Evolutionary conservation across 2,797 vertebrate species (phyloP).

Genomic region (Podargus strigoides): DNA sequence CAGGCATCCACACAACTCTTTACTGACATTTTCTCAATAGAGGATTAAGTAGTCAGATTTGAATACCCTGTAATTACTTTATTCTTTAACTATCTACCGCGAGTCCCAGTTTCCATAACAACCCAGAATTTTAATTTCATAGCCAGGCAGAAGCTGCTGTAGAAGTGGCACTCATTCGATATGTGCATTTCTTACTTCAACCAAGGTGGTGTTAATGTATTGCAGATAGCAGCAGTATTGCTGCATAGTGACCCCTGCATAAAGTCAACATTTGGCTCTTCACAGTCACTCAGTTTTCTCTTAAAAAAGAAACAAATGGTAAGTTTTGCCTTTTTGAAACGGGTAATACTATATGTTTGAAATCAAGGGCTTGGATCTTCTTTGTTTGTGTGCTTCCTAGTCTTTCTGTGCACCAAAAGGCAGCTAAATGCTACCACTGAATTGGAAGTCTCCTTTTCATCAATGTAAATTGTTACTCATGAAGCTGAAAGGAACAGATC

Average conservation of each 20-base stretch:
- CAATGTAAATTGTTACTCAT: conserved; percentile 1
- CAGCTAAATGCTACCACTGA: conserved; percentile 25
- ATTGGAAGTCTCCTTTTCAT: conserved; percentile 5
- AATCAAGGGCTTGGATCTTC: background rate
- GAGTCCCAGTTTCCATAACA: conserved; percentile 60
- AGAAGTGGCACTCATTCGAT: conserved; percentile 17
- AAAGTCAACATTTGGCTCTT: background rate
- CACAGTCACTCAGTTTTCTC: background rate
- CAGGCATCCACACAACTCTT: conserved; percentile 17
- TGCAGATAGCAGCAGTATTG: background rate
- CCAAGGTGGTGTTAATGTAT: conserved; percentile 7
- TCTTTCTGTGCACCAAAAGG: conserved; percentile 8
- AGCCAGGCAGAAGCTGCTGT: conserved; percentile 34
- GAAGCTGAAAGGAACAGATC: conserved; percentile 12
- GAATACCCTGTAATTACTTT: conserved; percentile 56
- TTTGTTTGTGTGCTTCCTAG: background rate
- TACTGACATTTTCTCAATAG: conserved; percentile 53
- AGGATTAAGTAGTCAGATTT: conserved; percentile 49
- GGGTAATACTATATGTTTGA: background rate
- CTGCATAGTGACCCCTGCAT: background rate
- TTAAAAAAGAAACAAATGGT: background rate
- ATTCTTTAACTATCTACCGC: conserved; percentile 58
- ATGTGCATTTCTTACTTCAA: conserved; percentile 35
- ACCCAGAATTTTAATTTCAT: conserved; percentile 56
- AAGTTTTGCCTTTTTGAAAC: background rate